A percentile compares a stretch with the other conserved stretches of the same genome.
These are phyloP conservation scores for Leuciscus idus DNA, from an alignment of 2,113 vertebrate genomes.

Conservation along the genomic window DNA sequence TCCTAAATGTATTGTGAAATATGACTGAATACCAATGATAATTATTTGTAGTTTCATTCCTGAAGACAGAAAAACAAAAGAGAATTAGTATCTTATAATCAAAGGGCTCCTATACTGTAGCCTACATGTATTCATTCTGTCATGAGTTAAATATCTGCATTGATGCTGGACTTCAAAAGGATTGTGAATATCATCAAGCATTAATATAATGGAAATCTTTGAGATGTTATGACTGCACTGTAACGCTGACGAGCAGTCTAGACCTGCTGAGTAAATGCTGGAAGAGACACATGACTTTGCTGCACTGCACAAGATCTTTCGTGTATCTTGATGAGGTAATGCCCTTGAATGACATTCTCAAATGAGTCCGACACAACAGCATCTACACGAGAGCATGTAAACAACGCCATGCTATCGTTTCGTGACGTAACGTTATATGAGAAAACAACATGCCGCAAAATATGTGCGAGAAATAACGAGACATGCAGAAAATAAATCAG, in stretches of 20 bases:
- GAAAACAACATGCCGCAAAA: not conserved
- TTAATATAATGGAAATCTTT: not conserved
- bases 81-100: no score
- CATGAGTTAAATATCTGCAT: not conserved
- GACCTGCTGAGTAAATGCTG: not conserved
- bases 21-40: not conserved
- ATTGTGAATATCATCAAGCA: not conserved
- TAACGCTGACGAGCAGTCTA: not conserved
- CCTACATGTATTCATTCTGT: no score
- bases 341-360: constrained; percentile 5
- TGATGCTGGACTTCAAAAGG: no score
- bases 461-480: not conserved
- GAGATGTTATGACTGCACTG: no score
- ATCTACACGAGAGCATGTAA: constrained; percentile 16
- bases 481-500: not conserved
- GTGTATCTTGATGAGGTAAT: constrained; percentile 23
- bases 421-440: not conserved
- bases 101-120: no score
- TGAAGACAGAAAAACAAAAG: not conserved
- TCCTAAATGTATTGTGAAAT: not conserved
- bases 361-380: not conserved
- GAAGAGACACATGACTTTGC: constrained; percentile 63
- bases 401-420: not conserved
- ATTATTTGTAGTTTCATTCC: not conserved
- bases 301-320: constrained; percentile 52